Conservation (phyloP, 2,888 invertebrate genomes). For the Marronus borbonicus region DNA sequence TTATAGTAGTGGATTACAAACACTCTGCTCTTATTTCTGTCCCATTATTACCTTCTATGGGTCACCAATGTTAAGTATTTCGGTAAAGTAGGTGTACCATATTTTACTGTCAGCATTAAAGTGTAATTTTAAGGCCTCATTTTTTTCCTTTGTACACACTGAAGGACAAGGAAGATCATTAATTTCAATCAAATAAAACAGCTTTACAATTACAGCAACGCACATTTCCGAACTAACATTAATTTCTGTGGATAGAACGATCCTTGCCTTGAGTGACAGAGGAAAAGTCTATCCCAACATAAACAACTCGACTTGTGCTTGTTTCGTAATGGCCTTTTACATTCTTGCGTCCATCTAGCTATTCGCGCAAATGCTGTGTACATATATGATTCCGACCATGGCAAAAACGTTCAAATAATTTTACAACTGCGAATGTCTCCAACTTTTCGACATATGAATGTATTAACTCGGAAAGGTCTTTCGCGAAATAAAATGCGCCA, state of each 20-base stretch:
- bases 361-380: not conserved
- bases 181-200: conserved; percentile 35
- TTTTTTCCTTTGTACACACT: not conserved
- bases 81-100: not conserved
- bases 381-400: too few species aligned
- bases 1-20: too few species aligned
- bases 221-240: conserved; percentile 26
- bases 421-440: too few species aligned
- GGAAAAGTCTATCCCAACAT: not conserved
- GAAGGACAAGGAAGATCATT: conserved; percentile 15
- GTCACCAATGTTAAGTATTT: too few species aligned
- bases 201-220: conserved; percentile 12
- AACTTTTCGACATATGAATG: too few species aligned
- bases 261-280: conserved; percentile 20
- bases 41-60: too few species aligned
- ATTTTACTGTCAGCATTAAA: not conserved
- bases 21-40: too few species aligned
- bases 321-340: not conserved
- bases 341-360: not conserved
- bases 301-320: conserved; percentile 5
- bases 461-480: too few species aligned
- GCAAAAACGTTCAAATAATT: too few species aligned
- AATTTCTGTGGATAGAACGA: conserved; percentile 32
- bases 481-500: too few species aligned
- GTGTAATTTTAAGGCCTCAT: not conserved